phyloP scores from a whole-genome alignment of 1,140 invertebrate species.

The Rhyzopertha dominica region DNA sequence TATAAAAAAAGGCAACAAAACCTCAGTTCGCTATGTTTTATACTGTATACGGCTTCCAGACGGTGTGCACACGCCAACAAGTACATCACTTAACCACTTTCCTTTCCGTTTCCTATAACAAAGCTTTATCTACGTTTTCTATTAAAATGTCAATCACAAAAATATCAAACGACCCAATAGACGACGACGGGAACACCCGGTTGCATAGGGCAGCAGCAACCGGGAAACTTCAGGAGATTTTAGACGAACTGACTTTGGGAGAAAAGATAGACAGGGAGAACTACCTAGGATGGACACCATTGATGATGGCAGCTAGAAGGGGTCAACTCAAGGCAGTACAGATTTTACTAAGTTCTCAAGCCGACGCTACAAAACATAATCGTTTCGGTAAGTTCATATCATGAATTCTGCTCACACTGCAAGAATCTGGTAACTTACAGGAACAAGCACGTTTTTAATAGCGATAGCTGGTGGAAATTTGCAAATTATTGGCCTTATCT shows the following conservation, averaged over 20 bases:
- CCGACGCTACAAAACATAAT: constrained; percentile 44
- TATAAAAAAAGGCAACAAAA: too few relatives aligned
- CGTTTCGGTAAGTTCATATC: constrained; percentile 44
- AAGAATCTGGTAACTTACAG: constrained; percentile 20
- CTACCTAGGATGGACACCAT: constrained; percentile 50
- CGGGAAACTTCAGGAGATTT: constrained; percentile 22
- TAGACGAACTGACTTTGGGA: constrained; percentile 19
- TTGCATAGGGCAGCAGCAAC: constrained; percentile 31
- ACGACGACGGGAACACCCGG: constrained; percentile 36
- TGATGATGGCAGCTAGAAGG: constrained; percentile 51
- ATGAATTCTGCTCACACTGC: too few relatives aligned
- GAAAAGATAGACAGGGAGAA: constrained; percentile 44
- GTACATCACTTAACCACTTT: too few relatives aligned
- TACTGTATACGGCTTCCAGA: too few relatives aligned
- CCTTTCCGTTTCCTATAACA: too few relatives aligned
- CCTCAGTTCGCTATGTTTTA: too few relatives aligned
- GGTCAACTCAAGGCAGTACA: constrained; percentile 45
- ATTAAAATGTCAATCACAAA: too few relatives aligned
- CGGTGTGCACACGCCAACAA: too few relatives aligned
- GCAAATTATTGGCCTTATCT: constrained; percentile 26
- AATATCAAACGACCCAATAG: too few relatives aligned
- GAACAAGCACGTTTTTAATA: constrained; percentile 31
- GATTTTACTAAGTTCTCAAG: constrained; percentile 43
- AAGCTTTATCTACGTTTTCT: too few relatives aligned
- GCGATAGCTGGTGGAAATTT: constrained; percentile 33